phyloP scores from a whole-genome alignment of 2,113 vertebrate genomes.

The Prunella himalayana region DNA sequence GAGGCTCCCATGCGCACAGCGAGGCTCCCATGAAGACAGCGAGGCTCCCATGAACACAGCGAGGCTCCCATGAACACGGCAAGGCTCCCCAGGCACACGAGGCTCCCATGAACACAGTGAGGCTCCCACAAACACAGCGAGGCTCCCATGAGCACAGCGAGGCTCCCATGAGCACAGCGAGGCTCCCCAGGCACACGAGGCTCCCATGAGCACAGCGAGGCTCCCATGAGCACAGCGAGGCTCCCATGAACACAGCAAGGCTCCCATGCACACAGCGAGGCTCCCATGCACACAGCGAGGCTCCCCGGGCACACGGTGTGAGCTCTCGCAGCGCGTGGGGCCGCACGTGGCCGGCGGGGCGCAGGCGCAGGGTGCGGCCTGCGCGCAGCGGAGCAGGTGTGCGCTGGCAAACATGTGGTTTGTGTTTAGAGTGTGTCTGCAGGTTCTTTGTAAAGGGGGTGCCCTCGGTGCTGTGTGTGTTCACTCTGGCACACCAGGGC shows the following conservation, averaged over 20 bases:
- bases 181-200: too few relatives aligned
- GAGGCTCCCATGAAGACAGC: too few relatives aligned
- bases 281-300: background rate
- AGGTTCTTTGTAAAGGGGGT: background rate
- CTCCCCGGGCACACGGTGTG: fast-evolving
- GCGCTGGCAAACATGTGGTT: background rate
- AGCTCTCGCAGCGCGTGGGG: fast-evolving
- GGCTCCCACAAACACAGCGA: too few relatives aligned
- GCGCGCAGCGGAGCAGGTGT: fast-evolving
- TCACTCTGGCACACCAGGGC: background rate
- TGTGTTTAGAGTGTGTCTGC: slow-evolving; percentile 6
- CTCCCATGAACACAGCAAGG: too few relatives aligned
- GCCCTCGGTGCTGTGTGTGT: background rate
- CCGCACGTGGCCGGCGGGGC: fast-evolving
- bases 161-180: too few relatives aligned
- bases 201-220: background rate
- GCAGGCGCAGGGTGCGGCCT: background rate
- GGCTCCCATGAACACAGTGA: too few relatives aligned
- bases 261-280: too few relatives aligned
- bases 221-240: background rate
- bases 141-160: too few relatives aligned
- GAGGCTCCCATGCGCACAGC: fast-evolving
- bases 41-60: too few relatives aligned
- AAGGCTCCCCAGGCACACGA: too few relatives aligned
- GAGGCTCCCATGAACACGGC: too few relatives aligned